A percentile compares a stretch with the other conserved stretches of the same genome.
Conservation (phyloP, 2,888 invertebrate genomes). For the Belgica antarctica region DNA sequence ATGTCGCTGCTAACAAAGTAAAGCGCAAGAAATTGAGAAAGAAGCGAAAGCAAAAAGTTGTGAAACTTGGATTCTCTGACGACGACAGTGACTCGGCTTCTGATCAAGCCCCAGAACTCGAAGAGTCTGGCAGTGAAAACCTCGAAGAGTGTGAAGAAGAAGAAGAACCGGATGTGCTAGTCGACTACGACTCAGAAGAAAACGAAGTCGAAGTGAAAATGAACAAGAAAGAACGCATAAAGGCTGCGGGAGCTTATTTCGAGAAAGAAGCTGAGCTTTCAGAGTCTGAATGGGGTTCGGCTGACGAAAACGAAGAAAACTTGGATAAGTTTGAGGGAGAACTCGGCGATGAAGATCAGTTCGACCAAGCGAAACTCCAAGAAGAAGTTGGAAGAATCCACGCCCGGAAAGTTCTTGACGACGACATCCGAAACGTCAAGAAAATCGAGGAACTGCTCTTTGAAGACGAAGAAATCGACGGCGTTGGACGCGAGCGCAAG, state of each 20-base stretch:
- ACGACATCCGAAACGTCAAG: slow-evolving; percentile 81
- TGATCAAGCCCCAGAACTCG: slow-evolving; percentile 52
- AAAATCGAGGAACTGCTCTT: slow-evolving; percentile 81
- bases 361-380: slow-evolving; percentile 74
- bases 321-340: slow-evolving; percentile 79
- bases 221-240: slow-evolving; percentile 52
- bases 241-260: slow-evolving; percentile 69
- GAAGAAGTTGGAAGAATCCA: slow-evolving; percentile 81
- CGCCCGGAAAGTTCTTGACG: slow-evolving; percentile 77
- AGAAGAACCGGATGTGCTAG: slow-evolving; percentile 54
- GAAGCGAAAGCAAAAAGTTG: slow-evolving; percentile 48
- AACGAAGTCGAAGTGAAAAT: slow-evolving; percentile 61
- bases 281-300: slow-evolving; percentile 86
- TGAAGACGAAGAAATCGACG: slow-evolving; percentile 83
- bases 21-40: slow-evolving; percentile 46
- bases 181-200: slow-evolving; percentile 82
- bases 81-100: slow-evolving; percentile 48
- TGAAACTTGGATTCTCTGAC: slow-evolving; percentile 58
- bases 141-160: slow-evolving; percentile 53
- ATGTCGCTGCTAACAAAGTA: slow-evolving; percentile 47
- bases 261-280: slow-evolving; percentile 90
- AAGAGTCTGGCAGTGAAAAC: slow-evolving; percentile 50
- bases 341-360: slow-evolving; percentile 78
- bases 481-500: slow-evolving; percentile 71
- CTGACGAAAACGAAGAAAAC: slow-evolving; percentile 80